phyloP scores from a whole-genome alignment of 1,140 invertebrate species.

The Micrasema minimum region DNA sequence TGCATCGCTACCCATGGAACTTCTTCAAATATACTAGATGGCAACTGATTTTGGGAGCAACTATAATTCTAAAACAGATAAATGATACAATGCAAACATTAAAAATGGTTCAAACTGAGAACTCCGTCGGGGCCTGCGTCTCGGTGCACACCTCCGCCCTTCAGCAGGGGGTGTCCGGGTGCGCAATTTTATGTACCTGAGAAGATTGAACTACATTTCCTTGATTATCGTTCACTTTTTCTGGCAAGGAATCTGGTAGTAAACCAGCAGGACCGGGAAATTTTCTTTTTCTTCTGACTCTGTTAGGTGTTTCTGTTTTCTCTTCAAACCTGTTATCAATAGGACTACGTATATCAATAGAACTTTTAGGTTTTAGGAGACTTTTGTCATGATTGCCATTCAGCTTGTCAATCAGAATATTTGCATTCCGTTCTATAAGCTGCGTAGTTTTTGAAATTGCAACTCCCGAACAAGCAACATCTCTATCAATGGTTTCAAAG shows the following conservation, averaged over 20 bases:
- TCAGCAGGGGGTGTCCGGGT: too few relatives aligned
- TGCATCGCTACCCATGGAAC: conserved; percentile 44
- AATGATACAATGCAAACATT: neutral
- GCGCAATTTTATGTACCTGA: conserved; percentile 40
- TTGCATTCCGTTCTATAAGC: conserved; percentile 4
- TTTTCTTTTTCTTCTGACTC: conserved; percentile 47
- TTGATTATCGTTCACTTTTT: conserved; percentile 15
- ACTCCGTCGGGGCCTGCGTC: too few relatives aligned
- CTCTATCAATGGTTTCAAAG: conserved; percentile 32
- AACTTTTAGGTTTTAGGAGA: neutral
- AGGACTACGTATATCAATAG: too few relatives aligned
- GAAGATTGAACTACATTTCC: conserved; percentile 39
- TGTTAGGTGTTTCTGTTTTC: conserved; percentile 21
- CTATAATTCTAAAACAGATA: conserved; percentile 33
- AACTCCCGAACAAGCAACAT: conserved; percentile 1
- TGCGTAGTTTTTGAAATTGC: neutral
- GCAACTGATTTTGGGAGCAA: conserved; percentile 43
- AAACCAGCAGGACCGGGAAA: conserved; percentile 51
- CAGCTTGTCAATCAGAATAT: conserved; percentile 13
- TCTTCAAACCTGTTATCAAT: too few relatives aligned
- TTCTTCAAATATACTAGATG: conserved; percentile 42
- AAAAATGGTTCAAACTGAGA: neutral
- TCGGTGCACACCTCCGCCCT: too few relatives aligned
- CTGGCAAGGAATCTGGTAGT: conserved; percentile 34
- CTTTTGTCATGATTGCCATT: conserved; percentile 1